These are phyloP conservation scores for Blomia tropicalis DNA, from an alignment of 2,888 invertebrate genomes.

Conservation along the genomic window DNA sequence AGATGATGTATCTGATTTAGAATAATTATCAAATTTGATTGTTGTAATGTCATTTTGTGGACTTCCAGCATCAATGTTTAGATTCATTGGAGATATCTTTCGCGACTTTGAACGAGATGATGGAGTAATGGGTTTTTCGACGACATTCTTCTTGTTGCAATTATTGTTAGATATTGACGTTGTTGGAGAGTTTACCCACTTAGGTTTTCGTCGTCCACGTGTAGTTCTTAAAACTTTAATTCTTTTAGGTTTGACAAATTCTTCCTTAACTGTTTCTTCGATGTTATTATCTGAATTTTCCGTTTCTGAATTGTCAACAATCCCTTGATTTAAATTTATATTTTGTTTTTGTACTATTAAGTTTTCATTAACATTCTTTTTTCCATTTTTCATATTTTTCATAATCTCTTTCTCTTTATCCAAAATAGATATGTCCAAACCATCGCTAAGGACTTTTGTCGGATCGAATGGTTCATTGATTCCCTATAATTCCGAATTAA, in stretches of 20 bases:
- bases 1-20: not conserved
- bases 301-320: not conserved
- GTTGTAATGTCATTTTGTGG: not conserved
- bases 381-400: conserved; percentile 13
- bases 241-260: not conserved
- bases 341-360: not conserved
- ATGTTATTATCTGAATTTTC: not conserved
- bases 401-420: conserved; percentile 27
- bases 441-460: conserved; percentile 28
- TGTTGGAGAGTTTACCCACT: too few relatives aligned
- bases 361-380: not conserved
- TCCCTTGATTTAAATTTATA: not conserved
- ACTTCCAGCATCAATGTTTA: too few relatives aligned
- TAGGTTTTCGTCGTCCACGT: too few relatives aligned
- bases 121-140: too few relatives aligned
- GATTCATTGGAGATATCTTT: not conserved
- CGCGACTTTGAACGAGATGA: not conserved
- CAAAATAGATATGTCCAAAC: conserved; percentile 30
- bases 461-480: conserved; percentile 44
- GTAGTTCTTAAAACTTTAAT: not conserved
- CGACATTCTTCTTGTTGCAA: too few relatives aligned
- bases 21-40: not conserved
- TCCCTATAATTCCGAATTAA: conserved; percentile 36
- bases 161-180: too few relatives aligned
- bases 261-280: not conserved